Percentiles rank a stretch among this genome's conserved stretches.
These are phyloP conservation scores for Megalopta genalis DNA, from an alignment of 1,140 invertebrate genomes.

Conservation along the genomic window DNA sequence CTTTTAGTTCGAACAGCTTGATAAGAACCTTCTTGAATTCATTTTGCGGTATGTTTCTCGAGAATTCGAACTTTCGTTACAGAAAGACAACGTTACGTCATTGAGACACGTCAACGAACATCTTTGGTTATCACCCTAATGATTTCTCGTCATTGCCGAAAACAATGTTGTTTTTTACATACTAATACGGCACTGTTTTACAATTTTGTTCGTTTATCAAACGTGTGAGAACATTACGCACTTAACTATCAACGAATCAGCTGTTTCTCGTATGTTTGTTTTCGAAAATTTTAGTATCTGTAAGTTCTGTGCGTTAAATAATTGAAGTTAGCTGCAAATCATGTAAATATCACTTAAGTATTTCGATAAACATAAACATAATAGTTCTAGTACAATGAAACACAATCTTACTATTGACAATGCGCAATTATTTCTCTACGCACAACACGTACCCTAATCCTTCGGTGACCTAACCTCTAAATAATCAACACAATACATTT, in stretches of 20 bases:
- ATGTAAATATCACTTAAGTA: not conserved
- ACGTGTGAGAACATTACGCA: not conserved
- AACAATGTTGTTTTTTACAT: conserved; percentile 12
- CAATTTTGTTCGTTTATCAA: not conserved
- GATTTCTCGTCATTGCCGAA: not conserved
- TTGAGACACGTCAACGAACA: conserved; percentile 48
- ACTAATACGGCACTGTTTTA: not conserved
- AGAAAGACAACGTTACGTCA: conserved; percentile 42
- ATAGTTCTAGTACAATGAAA: not conserved
- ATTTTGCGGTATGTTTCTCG: conserved; percentile 14
- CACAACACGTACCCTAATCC: not conserved
- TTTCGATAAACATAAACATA: not conserved
- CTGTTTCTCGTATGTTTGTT: conserved; percentile 26
- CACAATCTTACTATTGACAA: not conserved
- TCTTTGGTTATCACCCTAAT: conserved; percentile 32
- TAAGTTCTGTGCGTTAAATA: not conserved
- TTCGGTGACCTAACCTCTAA: conserved; percentile 12
- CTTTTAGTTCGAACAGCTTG: conserved; percentile 22
- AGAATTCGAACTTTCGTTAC: conserved; percentile 24
- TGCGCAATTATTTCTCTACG: not conserved
- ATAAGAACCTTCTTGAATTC: conserved; percentile 10
- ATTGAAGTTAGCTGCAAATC: conserved; percentile 15
- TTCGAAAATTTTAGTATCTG: not conserved
- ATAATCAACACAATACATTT: not conserved
- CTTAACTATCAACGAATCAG: conserved; percentile 38